Base-by-base conservation (phyloP, 35 echinoderm and acorn worm species). In the Eucidaris tribuloides region DNA sequence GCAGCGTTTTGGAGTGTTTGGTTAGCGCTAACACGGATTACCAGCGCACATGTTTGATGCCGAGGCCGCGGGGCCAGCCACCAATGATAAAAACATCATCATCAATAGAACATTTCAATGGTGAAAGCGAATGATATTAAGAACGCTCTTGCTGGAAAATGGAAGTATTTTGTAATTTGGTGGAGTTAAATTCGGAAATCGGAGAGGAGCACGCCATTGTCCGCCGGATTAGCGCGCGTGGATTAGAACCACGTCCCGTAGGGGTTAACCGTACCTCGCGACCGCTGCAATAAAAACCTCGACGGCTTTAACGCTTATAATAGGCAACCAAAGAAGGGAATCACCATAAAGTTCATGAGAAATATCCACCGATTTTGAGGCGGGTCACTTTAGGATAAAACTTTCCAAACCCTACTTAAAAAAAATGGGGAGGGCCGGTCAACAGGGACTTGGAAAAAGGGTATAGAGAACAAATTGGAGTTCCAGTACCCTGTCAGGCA, bases 141-240 rank as follows among this genome's bases (percentile, higher is more conserved):
- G 68, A 19, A 25, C 68, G 35, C 35, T 74, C 44, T 74, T 74
- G 68, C 38, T 44, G 41, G 68, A 74, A 74, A 74, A 42, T 27
- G 38, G 68, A 36, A 40, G 68, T 74, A 74, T 74, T 74, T 74
- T 74, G 68, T 74, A 74, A 74, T 74, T 74, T 74, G 68, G 68
- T 44, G 68, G 68, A 74, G 68, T 74, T 74, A 74, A 74, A 44
- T 74, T 74, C 68, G 37, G 68, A 42, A 74, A 74, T 74, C 68
- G 44, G 68, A 74, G 68, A 35, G 44, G 68, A 74, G 35, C 44
- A n/a, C 35, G 68, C 44, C 44, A 74, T 74, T 74, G 68, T 74
- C 68, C 35, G 15, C 28, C 22, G 68, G 68, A 74, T 74, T 74
- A 74, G 68, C 38, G 37, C 68, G 35, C 33, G 9, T 36, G 68